Base-by-base conservation (phyloP, 2,888 invertebrate species). In the Ceratothoa steindachneri region DNA sequence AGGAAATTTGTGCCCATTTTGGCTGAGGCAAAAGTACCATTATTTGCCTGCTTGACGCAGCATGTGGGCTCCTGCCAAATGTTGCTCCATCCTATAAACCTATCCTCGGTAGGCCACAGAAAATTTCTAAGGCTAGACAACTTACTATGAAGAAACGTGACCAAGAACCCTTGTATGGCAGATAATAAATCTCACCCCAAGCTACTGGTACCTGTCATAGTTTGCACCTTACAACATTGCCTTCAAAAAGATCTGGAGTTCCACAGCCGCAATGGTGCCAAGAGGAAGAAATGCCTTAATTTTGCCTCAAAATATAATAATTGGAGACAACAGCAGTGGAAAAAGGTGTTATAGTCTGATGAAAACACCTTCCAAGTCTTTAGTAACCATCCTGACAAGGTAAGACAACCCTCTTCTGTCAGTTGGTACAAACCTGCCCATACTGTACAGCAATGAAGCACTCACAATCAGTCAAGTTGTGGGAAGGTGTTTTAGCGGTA, bases 251-350 rank as follows among this genome's bases (percentile, higher is more conserved):
- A 60, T 19, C 60, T 60, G 60, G n/a, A 60, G 60, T 22, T 60
- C 9, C 19, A 7, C 60, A 60, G 60, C 60, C n/a, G 60, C 60
- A 60, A 7, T 19, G 9, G 9, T 60, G 60, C 60, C n/a, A 60
- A 19, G 60, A 60, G 60, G n/a, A 60, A 60, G 60, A 60, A 60
- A 60, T 22, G 24, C 60, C 60, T 60, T 60, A 60, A n/a, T 60
- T 22, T 60, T 22, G n/a, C 60, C 60, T 12, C 5, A 19, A 60
- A 60, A 60, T 60, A 60, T 60, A 60, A 60, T 12, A 19, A 60
- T 60, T 60, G 60, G 60, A 60, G 7, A 22, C 5, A 7, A 60
- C 9, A 60, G 60, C 9, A 60, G 60, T 60, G 9, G 60, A 22
- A 60, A 19, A 60, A 60, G 60, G 60, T 60, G 60, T 12, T 60